Evolutionary conservation across 2,797 vertebrate species (phyloP).

Genomic region (Sebastiscus albofasciatus): DNA sequence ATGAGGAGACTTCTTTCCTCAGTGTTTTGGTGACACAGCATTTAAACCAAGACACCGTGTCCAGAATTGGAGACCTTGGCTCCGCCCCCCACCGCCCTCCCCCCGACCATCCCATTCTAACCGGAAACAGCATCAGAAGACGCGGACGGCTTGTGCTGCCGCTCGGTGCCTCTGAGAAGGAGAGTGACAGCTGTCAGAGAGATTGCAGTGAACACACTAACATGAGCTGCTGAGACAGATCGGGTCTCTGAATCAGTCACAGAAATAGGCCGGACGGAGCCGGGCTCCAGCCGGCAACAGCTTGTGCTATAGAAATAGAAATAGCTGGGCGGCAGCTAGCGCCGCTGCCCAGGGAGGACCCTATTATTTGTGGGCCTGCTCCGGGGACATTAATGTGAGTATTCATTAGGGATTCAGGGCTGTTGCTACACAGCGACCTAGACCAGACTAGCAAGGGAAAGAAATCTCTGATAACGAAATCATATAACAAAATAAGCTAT

Average conservation of each 20-base stretch:
- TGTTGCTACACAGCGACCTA: conserved; percentile 64
- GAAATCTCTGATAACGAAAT: conserved; percentile 73
- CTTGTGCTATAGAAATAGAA: conserved; percentile 1
- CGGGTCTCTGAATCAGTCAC: not conserved
- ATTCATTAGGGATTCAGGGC: conserved; percentile 77
- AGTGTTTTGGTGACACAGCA: not conserved
- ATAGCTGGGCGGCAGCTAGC: conserved; percentile 46
- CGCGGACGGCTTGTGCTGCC: not conserved
- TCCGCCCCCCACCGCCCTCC: not conserved
- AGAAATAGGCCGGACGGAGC: conserved; percentile 31
- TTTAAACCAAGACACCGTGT: not conserved
- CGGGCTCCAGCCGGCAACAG: not conserved
- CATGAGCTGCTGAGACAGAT: conserved; percentile 13
- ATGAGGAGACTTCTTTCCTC: not conserved
- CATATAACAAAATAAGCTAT: conserved; percentile 84
- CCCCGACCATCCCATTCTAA: not conserved
- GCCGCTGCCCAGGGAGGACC: conserved; percentile 58
- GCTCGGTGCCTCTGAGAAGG: not conserved
- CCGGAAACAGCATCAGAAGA: not conserved
- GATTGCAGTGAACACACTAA: conserved; percentile 7
- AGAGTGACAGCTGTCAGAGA: conserved; percentile 30
- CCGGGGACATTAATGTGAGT: conserved; percentile 54
- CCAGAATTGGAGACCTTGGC: not conserved
- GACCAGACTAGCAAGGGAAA: conserved; percentile 54
- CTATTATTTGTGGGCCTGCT: conserved; percentile 70